Percentiles rank a stretch among this genome's conserved stretches.
phyloP scores from a whole-genome alignment of 2,113 vertebrate species.

The Oriolus oriolus region DNA sequence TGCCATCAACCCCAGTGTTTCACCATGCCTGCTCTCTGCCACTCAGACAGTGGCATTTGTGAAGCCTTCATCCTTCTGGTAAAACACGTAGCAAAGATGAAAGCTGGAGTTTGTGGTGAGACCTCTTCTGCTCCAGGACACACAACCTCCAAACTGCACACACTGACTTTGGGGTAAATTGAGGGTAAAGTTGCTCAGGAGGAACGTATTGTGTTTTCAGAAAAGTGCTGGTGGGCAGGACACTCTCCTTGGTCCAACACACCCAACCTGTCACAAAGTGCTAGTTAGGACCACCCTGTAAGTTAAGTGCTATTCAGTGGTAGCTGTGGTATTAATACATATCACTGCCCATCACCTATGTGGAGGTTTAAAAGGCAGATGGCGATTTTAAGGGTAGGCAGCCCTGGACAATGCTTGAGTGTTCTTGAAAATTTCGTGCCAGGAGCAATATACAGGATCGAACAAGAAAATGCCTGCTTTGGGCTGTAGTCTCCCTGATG shows the following conservation, averaged over 20 bases:
- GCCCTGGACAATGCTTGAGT: background rate
- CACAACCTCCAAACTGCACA: background rate
- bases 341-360: background rate
- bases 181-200: background rate
- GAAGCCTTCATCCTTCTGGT: background rate
- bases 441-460: background rate
- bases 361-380: background rate
- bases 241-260: background rate
- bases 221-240: background rate
- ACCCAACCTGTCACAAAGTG: background rate
- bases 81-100: background rate
- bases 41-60: background rate
- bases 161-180: background rate
- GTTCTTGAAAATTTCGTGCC: background rate
- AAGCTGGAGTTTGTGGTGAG: background rate
- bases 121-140: background rate
- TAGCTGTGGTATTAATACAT: background rate
- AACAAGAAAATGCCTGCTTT: background rate
- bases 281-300: background rate
- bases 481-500: background rate
- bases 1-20: background rate
- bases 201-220: background rate
- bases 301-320: background rate
- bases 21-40: fast-evolving
- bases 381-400: background rate